Conservation (phyloP, 2,888 invertebrate genomes). For the Dugesia japonica region DNA sequence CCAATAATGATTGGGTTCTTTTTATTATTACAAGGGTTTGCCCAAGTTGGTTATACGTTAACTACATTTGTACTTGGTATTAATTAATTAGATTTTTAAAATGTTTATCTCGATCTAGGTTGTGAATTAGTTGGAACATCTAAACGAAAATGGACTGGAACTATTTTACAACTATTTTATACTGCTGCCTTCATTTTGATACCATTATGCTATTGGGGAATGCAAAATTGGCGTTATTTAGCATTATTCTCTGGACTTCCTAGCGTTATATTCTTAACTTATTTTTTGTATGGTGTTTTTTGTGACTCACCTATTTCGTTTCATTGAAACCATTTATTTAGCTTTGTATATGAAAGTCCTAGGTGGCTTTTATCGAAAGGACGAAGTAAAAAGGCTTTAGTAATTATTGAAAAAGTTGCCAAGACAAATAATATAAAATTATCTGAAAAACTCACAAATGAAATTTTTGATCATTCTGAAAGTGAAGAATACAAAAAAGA, state of each 20-base stretch:
- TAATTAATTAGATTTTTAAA: too few relatives aligned
- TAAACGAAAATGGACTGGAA: constrained; percentile 20
- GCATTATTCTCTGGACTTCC: neutral
- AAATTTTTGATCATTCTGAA: neutral
- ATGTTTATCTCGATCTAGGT: neutral
- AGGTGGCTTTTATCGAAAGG: constrained; percentile 14
- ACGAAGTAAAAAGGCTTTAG: neutral
- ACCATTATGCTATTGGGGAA: constrained; percentile 17
- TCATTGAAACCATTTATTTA: too few relatives aligned
- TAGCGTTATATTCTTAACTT: neutral
- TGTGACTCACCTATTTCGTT: neutral
- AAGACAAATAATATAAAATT: neutral
- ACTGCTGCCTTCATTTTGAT: constrained; percentile 23
- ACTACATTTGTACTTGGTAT: constrained; percentile 14
- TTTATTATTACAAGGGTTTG: constrained; percentile 11
- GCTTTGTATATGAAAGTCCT: constrained; percentile 2
- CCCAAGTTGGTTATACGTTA: constrained; percentile 12
- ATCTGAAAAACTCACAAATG: neutral
- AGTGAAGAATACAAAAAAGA: constrained; percentile 22
- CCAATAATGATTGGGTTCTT: neutral
- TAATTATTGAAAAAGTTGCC: constrained; percentile 14
- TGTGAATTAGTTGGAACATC: constrained; percentile 21
- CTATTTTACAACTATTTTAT: constrained; percentile 1
- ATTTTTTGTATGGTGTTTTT: constrained; percentile 20
- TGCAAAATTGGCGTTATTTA: constrained; percentile 23